Conservation (phyloP, 2,797 vertebrate genomes). For the Pelobates cultripes region DNA sequence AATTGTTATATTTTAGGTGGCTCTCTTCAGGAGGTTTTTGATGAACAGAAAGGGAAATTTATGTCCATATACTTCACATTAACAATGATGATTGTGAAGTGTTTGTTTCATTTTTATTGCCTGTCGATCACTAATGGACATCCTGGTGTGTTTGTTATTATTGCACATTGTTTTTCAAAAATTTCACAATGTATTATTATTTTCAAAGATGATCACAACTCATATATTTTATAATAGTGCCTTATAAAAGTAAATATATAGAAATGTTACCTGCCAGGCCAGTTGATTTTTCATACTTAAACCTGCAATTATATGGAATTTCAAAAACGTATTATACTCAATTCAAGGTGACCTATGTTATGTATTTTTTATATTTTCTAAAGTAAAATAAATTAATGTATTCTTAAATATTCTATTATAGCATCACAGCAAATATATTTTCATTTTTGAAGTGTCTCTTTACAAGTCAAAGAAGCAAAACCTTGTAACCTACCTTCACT, state of each 20-base stretch:
- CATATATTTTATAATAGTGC: conserved; percentile 12
- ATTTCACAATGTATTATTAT: conserved; percentile 1
- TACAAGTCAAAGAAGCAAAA: too few species aligned
- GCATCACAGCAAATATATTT: too few species aligned
- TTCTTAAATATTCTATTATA: too few species aligned
- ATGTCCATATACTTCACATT: neutral
- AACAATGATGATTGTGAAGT: conserved; percentile 11
- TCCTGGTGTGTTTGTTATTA: conserved; percentile 38
- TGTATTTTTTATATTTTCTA: too few species aligned
- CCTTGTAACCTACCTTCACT: too few species aligned
- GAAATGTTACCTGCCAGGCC: neutral
- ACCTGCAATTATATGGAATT: too few species aligned
- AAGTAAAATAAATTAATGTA: too few species aligned
- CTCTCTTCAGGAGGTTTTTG: neutral
- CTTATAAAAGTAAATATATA: neutral
- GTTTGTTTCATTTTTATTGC: conserved; percentile 18
- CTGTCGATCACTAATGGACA: conserved; percentile 28
- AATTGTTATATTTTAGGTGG: neutral
- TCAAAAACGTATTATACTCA: too few species aligned
- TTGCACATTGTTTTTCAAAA: conserved; percentile 40
- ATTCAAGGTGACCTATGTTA: too few species aligned
- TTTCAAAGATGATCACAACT: neutral
- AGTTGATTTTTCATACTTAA: neutral
- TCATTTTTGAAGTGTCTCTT: too few species aligned
- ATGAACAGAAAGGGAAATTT: neutral